Evolutionary conservation across 2,888 invertebrate genomes (phyloP).

Genomic region (Patella ulyssiponensis): DNA sequence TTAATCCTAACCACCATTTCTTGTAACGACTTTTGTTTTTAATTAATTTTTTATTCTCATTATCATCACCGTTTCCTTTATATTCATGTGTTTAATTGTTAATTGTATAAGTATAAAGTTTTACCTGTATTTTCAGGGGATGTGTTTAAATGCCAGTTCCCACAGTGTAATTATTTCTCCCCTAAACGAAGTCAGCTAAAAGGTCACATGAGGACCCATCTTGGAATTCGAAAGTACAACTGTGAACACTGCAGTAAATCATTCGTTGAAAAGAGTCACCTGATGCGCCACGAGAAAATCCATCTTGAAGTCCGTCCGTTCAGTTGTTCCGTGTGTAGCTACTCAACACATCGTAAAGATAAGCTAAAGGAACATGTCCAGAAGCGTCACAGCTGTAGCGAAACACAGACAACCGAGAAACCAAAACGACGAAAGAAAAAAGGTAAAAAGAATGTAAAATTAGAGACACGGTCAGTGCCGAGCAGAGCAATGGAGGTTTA

Average conservation of each 20-base stretch:
- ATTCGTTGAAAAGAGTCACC: slow-evolving; percentile 80
- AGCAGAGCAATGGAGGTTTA: background rate
- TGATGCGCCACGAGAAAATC: slow-evolving; percentile 79
- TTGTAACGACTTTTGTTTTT: no score
- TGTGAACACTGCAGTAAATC: slow-evolving; percentile 78
- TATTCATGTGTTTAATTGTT: no score
- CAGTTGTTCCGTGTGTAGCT: slow-evolving; percentile 79
- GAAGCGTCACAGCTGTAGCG: slow-evolving; percentile 72
- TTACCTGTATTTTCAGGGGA: slow-evolving; percentile 72
- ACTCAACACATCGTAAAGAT: slow-evolving; percentile 79
- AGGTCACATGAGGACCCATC: slow-evolving; percentile 78
- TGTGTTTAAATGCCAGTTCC: slow-evolving; percentile 78
- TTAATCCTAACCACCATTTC: no score
- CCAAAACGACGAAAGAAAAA: background rate
- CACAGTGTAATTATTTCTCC: slow-evolving; percentile 78
- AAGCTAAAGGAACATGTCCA: slow-evolving; percentile 77
- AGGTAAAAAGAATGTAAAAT: background rate
- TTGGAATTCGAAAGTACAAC: slow-evolving; percentile 74
- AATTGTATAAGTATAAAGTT: no score
- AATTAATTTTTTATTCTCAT: no score
- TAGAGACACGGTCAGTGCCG: background rate
- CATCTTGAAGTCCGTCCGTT: slow-evolving; percentile 79
- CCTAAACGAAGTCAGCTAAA: slow-evolving; percentile 79
- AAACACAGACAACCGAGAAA: background rate
- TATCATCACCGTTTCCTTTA: no score